A percentile compares a stretch with the other conserved stretches of the same genome.
phyloP scores from a whole-genome alignment of 2,113 vertebrate genomes.

The Gymnogyps californianus region DNA sequence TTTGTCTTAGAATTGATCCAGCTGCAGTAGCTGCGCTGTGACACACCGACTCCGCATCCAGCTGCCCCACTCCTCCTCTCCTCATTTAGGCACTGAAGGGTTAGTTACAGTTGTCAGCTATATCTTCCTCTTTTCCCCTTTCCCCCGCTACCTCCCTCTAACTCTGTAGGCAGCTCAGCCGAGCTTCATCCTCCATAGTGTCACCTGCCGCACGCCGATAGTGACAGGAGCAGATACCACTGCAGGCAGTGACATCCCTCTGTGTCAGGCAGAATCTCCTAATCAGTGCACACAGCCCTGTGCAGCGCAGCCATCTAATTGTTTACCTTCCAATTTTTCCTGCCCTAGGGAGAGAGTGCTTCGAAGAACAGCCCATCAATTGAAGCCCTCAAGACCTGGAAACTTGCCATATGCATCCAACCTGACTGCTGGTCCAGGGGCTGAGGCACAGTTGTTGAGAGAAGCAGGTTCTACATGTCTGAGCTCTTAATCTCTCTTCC shows the following conservation, averaged over 20 bases:
- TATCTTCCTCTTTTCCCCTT: neutral
- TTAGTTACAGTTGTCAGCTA: neutral
- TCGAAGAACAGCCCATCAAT: neutral
- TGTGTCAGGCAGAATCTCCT: constrained; percentile 21
- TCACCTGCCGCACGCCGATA: constrained; percentile 28
- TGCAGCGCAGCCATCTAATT: neutral
- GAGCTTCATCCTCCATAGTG: neutral
- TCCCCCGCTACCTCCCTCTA: neutral
- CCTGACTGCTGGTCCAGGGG: neutral
- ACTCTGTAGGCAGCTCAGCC: neutral
- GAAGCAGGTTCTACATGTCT: neutral
- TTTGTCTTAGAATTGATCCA: constrained; percentile 53
- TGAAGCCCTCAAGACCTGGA: constrained; percentile 20
- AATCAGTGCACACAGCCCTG: constrained; percentile 1
- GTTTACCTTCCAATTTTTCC: constrained; percentile 44
- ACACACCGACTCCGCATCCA: neutral
- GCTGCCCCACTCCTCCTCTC: neutral
- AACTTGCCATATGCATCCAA: neutral
- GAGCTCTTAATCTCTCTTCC: neutral
- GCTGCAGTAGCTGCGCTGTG: neutral
- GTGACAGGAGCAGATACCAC: constrained; percentile 40
- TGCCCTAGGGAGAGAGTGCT: constrained; percentile 31
- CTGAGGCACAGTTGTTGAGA: neutral
- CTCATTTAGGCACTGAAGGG: neutral
- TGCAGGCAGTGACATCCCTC: constrained; percentile 44